Evolutionary conservation across 2,113 vertebrate species (phyloP).

Genomic region (Harpagus bidentatus): DNA sequence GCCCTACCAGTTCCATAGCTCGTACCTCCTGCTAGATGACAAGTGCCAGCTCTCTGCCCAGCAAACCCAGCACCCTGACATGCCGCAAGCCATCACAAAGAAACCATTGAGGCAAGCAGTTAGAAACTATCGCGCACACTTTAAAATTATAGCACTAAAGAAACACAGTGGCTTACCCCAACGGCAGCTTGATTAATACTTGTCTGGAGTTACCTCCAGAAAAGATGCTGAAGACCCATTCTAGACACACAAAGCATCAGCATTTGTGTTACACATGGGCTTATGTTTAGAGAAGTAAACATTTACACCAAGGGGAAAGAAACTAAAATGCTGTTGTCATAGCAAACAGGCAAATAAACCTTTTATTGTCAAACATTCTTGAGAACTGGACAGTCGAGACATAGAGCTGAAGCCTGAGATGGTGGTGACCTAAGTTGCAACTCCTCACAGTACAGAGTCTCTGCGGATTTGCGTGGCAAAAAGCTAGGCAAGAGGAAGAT

Average conservation of each 20-base stretch:
- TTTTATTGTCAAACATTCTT: neutral
- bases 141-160: neutral
- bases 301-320: neutral
- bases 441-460: rapidly evolving
- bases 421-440: rapidly evolving
- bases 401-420: rapidly evolving
- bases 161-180: rapidly evolving
- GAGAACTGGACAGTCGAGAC: rapidly evolving
- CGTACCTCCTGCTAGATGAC: rapidly evolving
- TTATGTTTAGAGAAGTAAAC: neutral
- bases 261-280: rapidly evolving
- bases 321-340: neutral
- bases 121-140: rapidly evolving
- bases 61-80: neutral
- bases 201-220: neutral
- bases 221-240: neutral
- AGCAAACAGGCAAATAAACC: neutral
- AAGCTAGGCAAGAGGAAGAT: neutral
- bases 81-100: neutral
- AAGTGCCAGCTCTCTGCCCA: neutral
- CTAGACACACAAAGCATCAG: neutral
- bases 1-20: neutral
- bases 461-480: rapidly evolving
- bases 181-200: neutral
- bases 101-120: neutral